These are phyloP conservation scores for Pleuronectes platessa DNA, from an alignment of 2,113 vertebrate species.

Conservation along the genomic window DNA sequence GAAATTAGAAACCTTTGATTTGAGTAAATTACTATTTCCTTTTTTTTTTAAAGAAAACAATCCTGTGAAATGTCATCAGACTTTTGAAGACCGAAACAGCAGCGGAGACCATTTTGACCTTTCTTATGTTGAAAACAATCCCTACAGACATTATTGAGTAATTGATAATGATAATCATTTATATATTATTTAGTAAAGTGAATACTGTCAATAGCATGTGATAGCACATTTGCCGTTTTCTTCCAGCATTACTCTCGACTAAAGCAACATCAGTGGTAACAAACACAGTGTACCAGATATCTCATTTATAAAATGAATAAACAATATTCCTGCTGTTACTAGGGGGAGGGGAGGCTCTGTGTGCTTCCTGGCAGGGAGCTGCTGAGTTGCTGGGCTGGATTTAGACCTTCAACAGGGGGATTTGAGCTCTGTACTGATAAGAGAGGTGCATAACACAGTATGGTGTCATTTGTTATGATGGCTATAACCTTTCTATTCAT, in stretches of 20 bases:
- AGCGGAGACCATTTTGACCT: neutral
- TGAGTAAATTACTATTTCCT: neutral
- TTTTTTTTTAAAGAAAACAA: no score
- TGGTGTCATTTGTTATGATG: conserved; percentile 25
- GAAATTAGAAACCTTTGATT: neutral
- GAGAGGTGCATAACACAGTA: conserved; percentile 19
- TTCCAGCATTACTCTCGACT: neutral
- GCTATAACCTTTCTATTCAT: conserved; percentile 31
- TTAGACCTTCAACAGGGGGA: conserved; percentile 72
- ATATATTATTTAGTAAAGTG: neutral
- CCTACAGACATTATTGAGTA: neutral
- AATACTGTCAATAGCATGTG: neutral
- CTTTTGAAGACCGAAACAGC: no score
- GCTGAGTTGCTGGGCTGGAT: conserved; percentile 76
- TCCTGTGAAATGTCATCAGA: neutral
- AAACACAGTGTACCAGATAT: neutral
- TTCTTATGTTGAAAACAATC: neutral
- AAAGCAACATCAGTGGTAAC: neutral
- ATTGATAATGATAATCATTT: neutral
- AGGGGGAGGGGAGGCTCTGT: conserved; percentile 11
- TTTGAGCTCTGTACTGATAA: conserved; percentile 65
- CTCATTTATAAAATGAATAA: neutral
- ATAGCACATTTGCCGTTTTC: neutral
- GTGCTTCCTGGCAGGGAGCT: conserved; percentile 46
- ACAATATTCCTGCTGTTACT: conserved; percentile 38